Percentiles rank a stretch among this genome's conserved stretches.
Conservation (phyloP, 2,113 vertebrate genomes). For the Myrmophylax atrothorax region DNA sequence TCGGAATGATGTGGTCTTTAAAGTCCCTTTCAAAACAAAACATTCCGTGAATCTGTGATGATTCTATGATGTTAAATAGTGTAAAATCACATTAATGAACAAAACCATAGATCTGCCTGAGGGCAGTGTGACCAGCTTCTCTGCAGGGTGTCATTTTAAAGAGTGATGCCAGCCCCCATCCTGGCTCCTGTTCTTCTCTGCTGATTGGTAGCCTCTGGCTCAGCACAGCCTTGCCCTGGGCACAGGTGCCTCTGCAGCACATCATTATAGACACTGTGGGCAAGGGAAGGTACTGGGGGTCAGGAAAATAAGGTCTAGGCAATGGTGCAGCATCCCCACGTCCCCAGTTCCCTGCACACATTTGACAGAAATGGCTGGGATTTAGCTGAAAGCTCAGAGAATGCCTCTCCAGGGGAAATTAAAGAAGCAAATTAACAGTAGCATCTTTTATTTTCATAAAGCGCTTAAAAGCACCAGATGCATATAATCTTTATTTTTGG, state of each 20-base stretch:
- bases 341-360: background rate
- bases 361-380: background rate
- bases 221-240: background rate
- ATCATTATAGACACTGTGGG: fast-evolving
- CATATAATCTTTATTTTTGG: background rate
- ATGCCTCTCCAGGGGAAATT: background rate
- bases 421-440: background rate
- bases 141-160: background rate
- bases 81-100: background rate
- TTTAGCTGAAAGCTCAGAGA: background rate
- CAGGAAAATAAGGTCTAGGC: background rate
- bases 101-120: background rate
- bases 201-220: background rate
- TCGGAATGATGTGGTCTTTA: background rate
- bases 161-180: fast-evolving
- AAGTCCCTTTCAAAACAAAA: background rate
- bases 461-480: background rate
- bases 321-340: background rate
- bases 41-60: background rate
- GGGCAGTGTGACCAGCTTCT: background rate
- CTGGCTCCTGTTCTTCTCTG: background rate
- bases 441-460: background rate
- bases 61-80: background rate
- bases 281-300: background rate
- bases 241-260: background rate